These are phyloP conservation scores for Tetramorium simillimum DNA, from an alignment of 1,140 invertebrate genomes.

Conservation along the genomic window DNA sequence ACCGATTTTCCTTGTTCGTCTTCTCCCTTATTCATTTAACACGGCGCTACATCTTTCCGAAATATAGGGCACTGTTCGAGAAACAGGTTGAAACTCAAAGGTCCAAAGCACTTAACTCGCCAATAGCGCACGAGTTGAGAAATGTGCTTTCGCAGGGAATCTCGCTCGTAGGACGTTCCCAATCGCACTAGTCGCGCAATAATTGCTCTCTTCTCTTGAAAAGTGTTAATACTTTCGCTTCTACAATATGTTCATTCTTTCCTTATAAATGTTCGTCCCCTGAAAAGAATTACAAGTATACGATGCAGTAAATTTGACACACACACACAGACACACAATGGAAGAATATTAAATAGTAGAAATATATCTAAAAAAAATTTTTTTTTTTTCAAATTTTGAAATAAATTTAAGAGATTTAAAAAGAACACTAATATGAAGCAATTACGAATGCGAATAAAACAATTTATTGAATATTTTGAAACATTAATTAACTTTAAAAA, in stretches of 20 bases:
- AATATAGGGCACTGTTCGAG: slow-evolving; percentile 23
- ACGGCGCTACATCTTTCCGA: slow-evolving; percentile 17
- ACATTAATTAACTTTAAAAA: too few relatives aligned
- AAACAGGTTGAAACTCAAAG: slow-evolving; percentile 60
- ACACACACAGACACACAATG: neutral
- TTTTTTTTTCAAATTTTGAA: neutral
- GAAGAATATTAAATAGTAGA: neutral
- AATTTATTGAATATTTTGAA: too few relatives aligned
- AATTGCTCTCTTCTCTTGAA: slow-evolving; percentile 55
- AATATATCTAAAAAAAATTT: too few relatives aligned
- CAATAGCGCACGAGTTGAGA: slow-evolving; percentile 39
- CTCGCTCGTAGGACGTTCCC: slow-evolving; percentile 46
- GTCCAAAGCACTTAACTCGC: slow-evolving; percentile 59
- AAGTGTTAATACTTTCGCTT: slow-evolving; percentile 58
- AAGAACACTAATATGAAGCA: neutral
- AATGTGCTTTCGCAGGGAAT: slow-evolving; percentile 40
- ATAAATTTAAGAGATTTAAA: slow-evolving; percentile 2
- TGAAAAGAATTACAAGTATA: slow-evolving; percentile 81
- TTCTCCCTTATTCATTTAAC: slow-evolving; percentile 7
- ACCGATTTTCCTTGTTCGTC: neutral
- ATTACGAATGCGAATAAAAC: too few relatives aligned
- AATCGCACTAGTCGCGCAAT: slow-evolving; percentile 58
- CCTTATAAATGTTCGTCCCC: slow-evolving; percentile 91
- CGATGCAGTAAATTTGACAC: neutral
- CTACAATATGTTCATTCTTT: slow-evolving; percentile 87